Conservation (phyloP, 2,113 vertebrate genomes). For the Myotis yumanensis region DNA sequence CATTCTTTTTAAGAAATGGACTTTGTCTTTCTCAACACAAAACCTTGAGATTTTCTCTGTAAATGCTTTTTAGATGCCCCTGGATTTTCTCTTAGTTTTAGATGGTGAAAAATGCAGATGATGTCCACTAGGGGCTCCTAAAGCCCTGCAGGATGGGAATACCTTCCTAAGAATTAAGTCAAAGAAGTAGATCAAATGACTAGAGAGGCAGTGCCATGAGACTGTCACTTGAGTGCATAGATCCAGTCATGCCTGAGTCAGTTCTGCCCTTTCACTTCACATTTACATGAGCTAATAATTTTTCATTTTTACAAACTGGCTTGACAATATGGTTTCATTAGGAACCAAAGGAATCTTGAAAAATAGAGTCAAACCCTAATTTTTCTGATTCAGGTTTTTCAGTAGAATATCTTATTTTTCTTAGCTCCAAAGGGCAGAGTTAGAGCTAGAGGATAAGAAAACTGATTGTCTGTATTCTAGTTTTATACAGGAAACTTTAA, state of each 20-base stretch:
- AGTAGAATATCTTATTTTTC: background rate
- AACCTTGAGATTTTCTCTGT: background rate
- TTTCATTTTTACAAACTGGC: background rate
- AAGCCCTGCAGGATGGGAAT: background rate
- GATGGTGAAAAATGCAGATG: background rate
- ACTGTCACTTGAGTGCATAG: background rate
- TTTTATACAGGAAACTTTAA: background rate
- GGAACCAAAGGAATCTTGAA: background rate
- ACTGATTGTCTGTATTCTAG: background rate
- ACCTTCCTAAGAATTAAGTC: background rate
- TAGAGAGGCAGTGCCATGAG: background rate
- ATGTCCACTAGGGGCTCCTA: constrained; percentile 6
- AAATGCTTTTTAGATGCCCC: background rate
- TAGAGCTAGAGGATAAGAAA: background rate
- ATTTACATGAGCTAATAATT: background rate
- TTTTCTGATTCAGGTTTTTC: background rate
- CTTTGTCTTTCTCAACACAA: background rate
- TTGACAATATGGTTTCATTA: background rate
- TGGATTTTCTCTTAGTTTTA: background rate
- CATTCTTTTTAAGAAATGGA: background rate
- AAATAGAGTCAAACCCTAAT: background rate
- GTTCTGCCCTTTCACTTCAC: background rate
- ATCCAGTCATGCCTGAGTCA: background rate
- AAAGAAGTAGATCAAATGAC: background rate
- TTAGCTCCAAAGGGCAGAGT: background rate